Conservation (phyloP, 2,888 invertebrate genomes). For the Drosophila histrio region DNA sequence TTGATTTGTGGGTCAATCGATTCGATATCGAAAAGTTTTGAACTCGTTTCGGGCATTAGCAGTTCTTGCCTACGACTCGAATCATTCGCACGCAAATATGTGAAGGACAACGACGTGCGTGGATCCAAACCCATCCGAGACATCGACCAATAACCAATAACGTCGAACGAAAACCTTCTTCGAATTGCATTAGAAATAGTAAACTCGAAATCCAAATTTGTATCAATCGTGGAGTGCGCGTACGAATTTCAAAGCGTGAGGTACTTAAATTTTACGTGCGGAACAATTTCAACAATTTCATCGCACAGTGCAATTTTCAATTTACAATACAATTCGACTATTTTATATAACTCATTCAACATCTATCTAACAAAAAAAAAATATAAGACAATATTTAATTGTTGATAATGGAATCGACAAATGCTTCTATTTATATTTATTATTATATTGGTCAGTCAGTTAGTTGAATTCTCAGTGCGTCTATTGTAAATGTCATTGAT, state of each 20-base stretch:
- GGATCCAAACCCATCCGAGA: constrained; percentile 45
- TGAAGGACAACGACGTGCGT: constrained; percentile 77
- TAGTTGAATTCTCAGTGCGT: constrained; percentile 12
- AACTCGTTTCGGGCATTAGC: constrained; percentile 71
- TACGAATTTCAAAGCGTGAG: constrained; percentile 77
- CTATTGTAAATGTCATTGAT: constrained; percentile 39
- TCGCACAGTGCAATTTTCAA: constrained; percentile 29
- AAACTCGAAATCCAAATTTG: constrained; percentile 49
- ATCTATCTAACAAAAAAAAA: not conserved
- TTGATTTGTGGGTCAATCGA: constrained; percentile 73
- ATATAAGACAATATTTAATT: constrained; percentile 11
- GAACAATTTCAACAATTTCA: constrained; percentile 24
- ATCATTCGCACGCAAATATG: constrained; percentile 77
- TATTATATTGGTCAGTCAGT: constrained; percentile 3
- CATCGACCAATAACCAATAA: constrained; percentile 27
- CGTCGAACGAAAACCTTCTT: constrained; percentile 43
- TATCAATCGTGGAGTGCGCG: constrained; percentile 73
- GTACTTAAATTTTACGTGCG: constrained; percentile 45
- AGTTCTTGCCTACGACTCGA: constrained; percentile 68
- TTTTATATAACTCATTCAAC: constrained; percentile 34
- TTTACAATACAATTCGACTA: constrained; percentile 11
- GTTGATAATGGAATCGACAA: constrained; percentile 28
- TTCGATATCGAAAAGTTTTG: constrained; percentile 79
- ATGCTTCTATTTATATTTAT: not conserved
- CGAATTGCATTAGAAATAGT: constrained; percentile 54